Evolutionary conservation across 2,888 invertebrate genomes (phyloP).

Genomic region (Galeruca laticollis): DNA sequence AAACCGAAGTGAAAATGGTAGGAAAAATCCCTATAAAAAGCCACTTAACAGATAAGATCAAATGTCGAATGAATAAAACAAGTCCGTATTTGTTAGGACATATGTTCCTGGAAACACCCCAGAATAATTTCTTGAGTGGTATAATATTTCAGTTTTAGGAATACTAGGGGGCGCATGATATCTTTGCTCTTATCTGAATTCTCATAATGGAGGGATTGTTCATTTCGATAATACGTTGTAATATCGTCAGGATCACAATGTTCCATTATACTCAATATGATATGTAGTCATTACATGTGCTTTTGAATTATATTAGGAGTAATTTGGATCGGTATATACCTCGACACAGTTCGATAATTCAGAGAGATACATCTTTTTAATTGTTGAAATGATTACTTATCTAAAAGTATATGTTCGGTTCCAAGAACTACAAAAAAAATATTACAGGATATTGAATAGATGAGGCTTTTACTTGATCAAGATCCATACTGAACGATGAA

Average conservation of each 20-base stretch:
- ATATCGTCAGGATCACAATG: neutral
- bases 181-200: slow-evolving; percentile 44
- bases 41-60: slow-evolving; percentile 56
- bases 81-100: slow-evolving; percentile 50
- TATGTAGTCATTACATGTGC: neutral
- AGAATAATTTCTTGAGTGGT: slow-evolving; percentile 51
- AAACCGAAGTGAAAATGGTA: slow-evolving; percentile 37
- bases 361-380: too few relatives aligned
- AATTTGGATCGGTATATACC: too few relatives aligned
- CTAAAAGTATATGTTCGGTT: too few relatives aligned
- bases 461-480: too few relatives aligned
- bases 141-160: slow-evolving; percentile 48
- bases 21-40: slow-evolving; percentile 52
- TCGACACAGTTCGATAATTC: too few relatives aligned
- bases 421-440: too few relatives aligned
- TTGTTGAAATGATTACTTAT: too few relatives aligned
- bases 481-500: too few relatives aligned
- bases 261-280: neutral
- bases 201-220: slow-evolving; percentile 28
- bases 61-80: slow-evolving; percentile 54
- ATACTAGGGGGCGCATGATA: slow-evolving; percentile 39
- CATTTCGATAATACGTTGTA: neutral
- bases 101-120: slow-evolving; percentile 50
- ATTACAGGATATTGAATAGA: too few relatives aligned
- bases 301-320: neutral